A percentile compares a stretch with the other conserved stretches of the same genome.
phyloP scores from a whole-genome alignment of 2,797 vertebrate species.

The Lagorchestes hirsutus region DNA sequence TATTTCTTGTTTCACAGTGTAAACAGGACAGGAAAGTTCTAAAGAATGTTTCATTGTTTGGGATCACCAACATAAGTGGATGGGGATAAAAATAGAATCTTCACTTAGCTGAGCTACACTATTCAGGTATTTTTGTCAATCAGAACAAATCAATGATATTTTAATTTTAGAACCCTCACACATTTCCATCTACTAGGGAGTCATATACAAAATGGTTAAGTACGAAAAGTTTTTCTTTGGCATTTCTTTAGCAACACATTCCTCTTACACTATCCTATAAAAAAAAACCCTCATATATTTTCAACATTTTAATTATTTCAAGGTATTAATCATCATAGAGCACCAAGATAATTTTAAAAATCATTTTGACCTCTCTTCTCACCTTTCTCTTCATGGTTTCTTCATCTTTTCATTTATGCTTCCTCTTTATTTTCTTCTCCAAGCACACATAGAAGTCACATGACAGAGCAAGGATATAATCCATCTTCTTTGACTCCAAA shows the following conservation, averaged over 20 bases:
- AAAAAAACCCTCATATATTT: neutral
- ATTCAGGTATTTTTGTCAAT: neutral
- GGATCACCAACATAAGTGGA: neutral
- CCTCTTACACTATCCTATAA: neutral
- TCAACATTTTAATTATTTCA: neutral
- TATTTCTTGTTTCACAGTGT: neutral
- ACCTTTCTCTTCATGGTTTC: neutral
- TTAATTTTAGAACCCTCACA: neutral
- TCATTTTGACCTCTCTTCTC: neutral
- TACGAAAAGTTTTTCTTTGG: neutral
- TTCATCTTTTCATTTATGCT: neutral
- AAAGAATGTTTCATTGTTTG: neutral
- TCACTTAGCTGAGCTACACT: neutral
- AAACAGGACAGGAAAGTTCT: neutral
- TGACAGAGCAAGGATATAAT: neutral
- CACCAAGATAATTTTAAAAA: neutral
- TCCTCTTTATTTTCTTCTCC: neutral
- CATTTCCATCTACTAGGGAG: neutral
- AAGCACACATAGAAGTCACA: neutral
- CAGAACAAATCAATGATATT: neutral
- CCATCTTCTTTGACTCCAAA: neutral
- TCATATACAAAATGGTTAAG: neutral
- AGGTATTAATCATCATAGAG: neutral
- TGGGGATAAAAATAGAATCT: neutral
- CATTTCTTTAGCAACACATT: neutral